Conservation (phyloP, 2,888 invertebrate genomes). For the Drosophila kokeensis region DNA sequence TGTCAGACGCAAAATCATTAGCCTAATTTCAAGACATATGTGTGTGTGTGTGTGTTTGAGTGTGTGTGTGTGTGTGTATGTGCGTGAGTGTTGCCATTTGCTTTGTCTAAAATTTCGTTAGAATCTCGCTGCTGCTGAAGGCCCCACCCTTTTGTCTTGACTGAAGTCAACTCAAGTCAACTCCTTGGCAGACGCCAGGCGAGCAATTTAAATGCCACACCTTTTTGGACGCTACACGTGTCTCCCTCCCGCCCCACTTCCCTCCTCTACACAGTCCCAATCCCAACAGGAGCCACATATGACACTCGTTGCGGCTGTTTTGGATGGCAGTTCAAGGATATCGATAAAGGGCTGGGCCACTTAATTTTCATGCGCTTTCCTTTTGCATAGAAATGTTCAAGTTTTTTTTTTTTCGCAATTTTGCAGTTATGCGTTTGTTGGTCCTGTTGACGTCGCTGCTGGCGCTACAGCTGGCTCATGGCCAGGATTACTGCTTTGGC, state of each 20-base stretch:
- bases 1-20: conserved; percentile 74
- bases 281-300: conserved; percentile 50
- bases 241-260: not conserved
- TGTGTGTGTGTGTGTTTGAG: not conserved
- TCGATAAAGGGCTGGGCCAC: conserved; percentile 68
- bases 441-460: conserved; percentile 52
- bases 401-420: not conserved
- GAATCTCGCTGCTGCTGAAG: conserved; percentile 35
- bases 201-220: conserved; percentile 79
- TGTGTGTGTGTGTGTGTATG: conserved; percentile 14
- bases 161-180: conserved; percentile 26
- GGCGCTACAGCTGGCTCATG: conserved; percentile 53
- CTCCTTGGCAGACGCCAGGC: conserved; percentile 70
- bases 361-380: conserved; percentile 46
- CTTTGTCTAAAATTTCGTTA: conserved; percentile 54
- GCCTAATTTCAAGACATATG: conserved; percentile 60
- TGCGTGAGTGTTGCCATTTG: conserved; percentile 67
- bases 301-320: conserved; percentile 47
- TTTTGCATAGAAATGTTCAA: not conserved
- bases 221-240: conserved; percentile 30
- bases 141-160: conserved; percentile 62
- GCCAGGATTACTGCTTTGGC: conserved; percentile 82
- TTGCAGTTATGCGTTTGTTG: conserved; percentile 65
- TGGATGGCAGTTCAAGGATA: conserved; percentile 73
- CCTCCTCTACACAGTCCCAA: too few species aligned